Base-by-base conservation (phyloP, 2,888 invertebrate species). In the Microplitis manilae region DNA sequence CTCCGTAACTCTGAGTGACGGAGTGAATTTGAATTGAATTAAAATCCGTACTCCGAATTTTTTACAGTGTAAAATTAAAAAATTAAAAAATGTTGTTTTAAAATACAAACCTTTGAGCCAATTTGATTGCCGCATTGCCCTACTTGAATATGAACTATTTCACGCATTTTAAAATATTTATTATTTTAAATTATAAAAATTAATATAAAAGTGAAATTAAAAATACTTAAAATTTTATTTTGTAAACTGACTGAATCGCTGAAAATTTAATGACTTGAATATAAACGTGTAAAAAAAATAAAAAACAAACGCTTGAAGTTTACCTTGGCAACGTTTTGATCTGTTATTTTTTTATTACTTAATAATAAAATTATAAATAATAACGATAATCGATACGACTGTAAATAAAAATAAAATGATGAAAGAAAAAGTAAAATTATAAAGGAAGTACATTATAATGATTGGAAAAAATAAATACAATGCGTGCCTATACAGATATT, bases 61-160 rank as follows among this genome's bases (percentile, higher is more conserved):
- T 30, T 30, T 30, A 30, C 30, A 30, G 30, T 2, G 30, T 30
- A 20, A 20, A 20, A 30, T 30, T 30, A 4, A 0, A 2, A 30
- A 30, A 30, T 4, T 30, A 30, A 30, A 30, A 73, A 39, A 41
- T 20, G 0, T 73, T 30, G 17, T n/a, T n/a, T 65, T 38, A 13
- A 39, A 38, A n/a, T 76, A 83, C 86, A 90, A 88, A 94, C 94
- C 93, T 93, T 93, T 68, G 93, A 92, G 82, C 95, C 95, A 88
- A 96, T 95, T 91, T 96, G 95, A 90, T 97, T 97, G 81, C 96
- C 96, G 90, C 96, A 97, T 90, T 97, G 96, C 79, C 96, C 96
- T 79, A 94, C 95, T 90, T 95, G 95, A 85, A 95, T 93, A 86
- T 95, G 95, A 78, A 95, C 94, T 86, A 95, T 95, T 92, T 95